Percentiles rank a stretch among this genome's conserved stretches.
Conservation (phyloP, 2,113 vertebrate species). For the Equus quagga region DNA sequence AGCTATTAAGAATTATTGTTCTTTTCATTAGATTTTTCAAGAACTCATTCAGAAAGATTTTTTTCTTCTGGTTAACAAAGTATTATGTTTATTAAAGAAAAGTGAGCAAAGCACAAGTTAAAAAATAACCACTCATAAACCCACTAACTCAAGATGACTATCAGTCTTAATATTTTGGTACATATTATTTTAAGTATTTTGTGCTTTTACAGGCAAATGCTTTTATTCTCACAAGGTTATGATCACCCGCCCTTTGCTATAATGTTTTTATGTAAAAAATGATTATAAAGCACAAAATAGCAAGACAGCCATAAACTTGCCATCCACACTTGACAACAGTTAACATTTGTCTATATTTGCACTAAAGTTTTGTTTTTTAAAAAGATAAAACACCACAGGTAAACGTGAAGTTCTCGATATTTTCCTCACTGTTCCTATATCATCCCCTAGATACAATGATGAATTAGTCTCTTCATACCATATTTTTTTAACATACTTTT, state of each 20-base stretch:
- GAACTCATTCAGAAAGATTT: not conserved
- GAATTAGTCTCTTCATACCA: not conserved
- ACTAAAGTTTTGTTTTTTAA: not conserved
- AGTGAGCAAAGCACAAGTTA: not conserved
- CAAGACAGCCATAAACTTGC: not conserved
- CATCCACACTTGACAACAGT: not conserved
- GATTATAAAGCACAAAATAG: not conserved
- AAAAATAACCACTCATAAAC: constrained; percentile 34
- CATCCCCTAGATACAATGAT: not conserved
- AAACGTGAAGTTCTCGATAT: not conserved
- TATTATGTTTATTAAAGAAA: constrained; percentile 30
- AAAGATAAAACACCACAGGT: not conserved
- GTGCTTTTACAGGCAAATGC: not conserved
- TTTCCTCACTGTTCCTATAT: not conserved
- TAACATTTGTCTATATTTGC: not conserved
- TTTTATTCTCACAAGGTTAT: not conserved
- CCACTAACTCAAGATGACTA: not conserved
- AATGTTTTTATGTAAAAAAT: not conserved
- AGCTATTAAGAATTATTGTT: not conserved
- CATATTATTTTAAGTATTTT: not conserved
- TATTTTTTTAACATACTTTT: not conserved
- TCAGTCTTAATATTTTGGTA: not conserved
- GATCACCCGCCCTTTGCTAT: not conserved
- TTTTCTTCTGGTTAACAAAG: not conserved
- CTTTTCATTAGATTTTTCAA: constrained; percentile 9